phyloP scores from a whole-genome alignment of 2,888 invertebrate genomes.

The Sylvicola cinctus region DNA sequence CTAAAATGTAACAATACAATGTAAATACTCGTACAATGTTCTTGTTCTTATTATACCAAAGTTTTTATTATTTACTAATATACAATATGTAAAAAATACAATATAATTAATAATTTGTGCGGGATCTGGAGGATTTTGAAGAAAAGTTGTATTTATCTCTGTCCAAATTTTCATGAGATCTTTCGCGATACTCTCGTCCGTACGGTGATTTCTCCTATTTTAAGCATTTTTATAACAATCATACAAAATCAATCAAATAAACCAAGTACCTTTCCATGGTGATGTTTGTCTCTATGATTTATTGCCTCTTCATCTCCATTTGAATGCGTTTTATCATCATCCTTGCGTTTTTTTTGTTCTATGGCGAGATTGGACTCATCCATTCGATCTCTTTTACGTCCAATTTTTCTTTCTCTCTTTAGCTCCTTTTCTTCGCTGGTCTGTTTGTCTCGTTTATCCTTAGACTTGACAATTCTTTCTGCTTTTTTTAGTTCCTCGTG shows the following conservation, averaged over 20 bases:
- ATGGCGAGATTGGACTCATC: conserved; percentile 9
- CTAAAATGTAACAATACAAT: too few species aligned
- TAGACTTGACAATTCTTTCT: conserved; percentile 28
- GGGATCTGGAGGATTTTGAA: not conserved
- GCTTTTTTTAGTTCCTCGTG: conserved; percentile 22
- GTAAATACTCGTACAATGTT: too few species aligned
- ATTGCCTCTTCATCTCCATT: not conserved
- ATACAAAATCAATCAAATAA: too few species aligned
- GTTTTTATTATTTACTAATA: too few species aligned
- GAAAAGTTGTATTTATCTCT: conserved; percentile 1
- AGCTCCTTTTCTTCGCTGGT: conserved; percentile 62
- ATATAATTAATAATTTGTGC: not conserved
- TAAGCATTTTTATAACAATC: too few species aligned
- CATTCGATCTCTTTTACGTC: conserved; percentile 40
- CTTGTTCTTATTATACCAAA: too few species aligned
- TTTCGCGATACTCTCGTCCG: not conserved
- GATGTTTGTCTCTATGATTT: not conserved
- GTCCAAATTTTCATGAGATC: not conserved
- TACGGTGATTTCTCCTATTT: not conserved
- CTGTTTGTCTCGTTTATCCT: conserved; percentile 39
- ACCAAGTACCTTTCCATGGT: not conserved
- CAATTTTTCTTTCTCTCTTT: conserved; percentile 61
- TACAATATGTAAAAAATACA: too few species aligned
- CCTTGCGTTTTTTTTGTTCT: conserved; percentile 60
- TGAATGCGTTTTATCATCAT: conserved; percentile 41